Conservation (phyloP, 1,140 invertebrate species). For the Lucilia cuprina region DNA sequence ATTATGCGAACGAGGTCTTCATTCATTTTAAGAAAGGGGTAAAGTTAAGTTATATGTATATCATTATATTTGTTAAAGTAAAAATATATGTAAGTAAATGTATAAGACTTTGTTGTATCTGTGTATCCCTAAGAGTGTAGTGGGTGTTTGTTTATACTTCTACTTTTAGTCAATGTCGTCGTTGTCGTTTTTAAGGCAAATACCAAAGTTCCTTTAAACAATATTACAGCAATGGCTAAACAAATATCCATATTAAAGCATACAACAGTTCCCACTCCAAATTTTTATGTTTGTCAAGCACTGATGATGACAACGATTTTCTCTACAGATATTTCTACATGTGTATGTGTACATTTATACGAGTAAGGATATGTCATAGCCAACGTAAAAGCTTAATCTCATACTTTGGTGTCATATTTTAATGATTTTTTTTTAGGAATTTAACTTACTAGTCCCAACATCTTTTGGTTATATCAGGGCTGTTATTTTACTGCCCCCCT, state of each 20-base stretch:
- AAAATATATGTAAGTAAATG: not conserved
- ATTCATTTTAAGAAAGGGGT: not conserved
- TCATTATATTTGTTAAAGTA: not conserved
- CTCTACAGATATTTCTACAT: not conserved
- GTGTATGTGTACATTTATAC: not conserved
- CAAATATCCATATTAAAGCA: not conserved
- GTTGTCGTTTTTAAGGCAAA: not conserved
- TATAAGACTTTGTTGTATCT: too few relatives aligned
- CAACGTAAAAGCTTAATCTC: not conserved
- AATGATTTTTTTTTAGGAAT: slow-evolving; percentile 10
- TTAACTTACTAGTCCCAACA: not conserved
- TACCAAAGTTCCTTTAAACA: not conserved
- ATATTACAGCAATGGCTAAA: not conserved
- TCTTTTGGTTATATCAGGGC: not conserved
- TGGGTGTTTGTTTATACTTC: not conserved
- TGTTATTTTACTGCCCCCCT: not conserved
- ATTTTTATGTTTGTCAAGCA: not conserved
- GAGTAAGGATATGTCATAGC: not conserved
- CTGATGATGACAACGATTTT: not conserved
- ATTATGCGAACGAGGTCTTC: not conserved
- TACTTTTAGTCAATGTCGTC: not conserved
- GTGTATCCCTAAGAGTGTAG: not conserved
- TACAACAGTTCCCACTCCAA: not conserved
- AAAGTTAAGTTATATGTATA: not conserved
- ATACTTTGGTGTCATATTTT: not conserved